These are phyloP conservation scores for Vanessa atalanta DNA, from an alignment of 1,140 invertebrate species.

Conservation along the genomic window DNA sequence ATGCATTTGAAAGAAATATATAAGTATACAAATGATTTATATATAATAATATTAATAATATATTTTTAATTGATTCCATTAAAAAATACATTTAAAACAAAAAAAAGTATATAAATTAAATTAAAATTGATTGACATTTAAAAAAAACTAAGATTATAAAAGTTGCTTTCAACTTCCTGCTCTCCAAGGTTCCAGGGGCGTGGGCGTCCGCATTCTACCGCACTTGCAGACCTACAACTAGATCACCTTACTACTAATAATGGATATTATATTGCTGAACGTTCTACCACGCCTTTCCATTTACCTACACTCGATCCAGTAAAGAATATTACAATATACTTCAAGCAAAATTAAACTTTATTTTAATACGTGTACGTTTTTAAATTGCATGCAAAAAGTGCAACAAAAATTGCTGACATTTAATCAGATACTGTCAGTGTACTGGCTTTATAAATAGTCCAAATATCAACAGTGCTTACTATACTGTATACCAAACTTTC, in stretches of 20 bases:
- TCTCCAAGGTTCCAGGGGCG: slow-evolving; percentile 54
- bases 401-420: slow-evolving; percentile 35
- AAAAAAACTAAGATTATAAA: slow-evolving; percentile 40
- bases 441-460: slow-evolving; percentile 27
- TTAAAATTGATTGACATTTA: too few species aligned
- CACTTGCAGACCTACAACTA: slow-evolving; percentile 63
- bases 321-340: slow-evolving; percentile 14
- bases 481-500: not conserved
- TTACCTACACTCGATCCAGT: slow-evolving; percentile 46
- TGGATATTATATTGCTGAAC: slow-evolving; percentile 68
- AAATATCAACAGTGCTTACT: slow-evolving; percentile 1
- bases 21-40: too few species aligned
- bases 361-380: not conserved
- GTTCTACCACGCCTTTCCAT: slow-evolving; percentile 74
- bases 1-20: too few species aligned
- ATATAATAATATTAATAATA: not conserved
- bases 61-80: not conserved
- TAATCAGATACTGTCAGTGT: slow-evolving; percentile 34
- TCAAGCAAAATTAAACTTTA: slow-evolving; percentile 14
- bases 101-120: too few species aligned
- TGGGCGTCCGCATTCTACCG: slow-evolving; percentile 76
- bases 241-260: slow-evolving; percentile 72
- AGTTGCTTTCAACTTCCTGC: slow-evolving; percentile 63
- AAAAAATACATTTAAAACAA: not conserved
- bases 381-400: not conserved